Evolutionary conservation across 2,113 vertebrate species (phyloP).

Genomic region (Pantherophis guttatus): DNA sequence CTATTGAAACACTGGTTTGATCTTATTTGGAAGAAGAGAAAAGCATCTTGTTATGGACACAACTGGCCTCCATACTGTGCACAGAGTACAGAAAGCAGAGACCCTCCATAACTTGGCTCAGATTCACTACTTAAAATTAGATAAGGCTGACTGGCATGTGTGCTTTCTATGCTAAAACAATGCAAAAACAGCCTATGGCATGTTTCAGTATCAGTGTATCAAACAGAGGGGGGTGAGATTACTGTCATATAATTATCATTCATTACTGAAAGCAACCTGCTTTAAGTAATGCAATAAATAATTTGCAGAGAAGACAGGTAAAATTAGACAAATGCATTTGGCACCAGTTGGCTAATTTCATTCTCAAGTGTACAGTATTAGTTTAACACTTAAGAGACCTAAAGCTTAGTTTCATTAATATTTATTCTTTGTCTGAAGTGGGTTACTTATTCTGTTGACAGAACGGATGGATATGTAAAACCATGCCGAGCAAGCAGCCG

Average conservation of each 20-base stretch:
- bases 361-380: slow-evolving; percentile 25
- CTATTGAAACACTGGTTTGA: slow-evolving; percentile 20
- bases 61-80: fast-evolving
- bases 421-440: slow-evolving; percentile 42
- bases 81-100: neutral
- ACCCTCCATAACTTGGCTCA: neutral
- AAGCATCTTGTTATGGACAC: neutral
- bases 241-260: slow-evolving; percentile 37
- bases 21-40: neutral
- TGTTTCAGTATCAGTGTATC: slow-evolving; percentile 36
- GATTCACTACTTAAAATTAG: neutral
- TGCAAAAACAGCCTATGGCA: slow-evolving; percentile 1
- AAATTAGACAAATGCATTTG: slow-evolving; percentile 50
- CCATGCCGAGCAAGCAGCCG: slow-evolving; percentile 28
- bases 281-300: slow-evolving; percentile 47
- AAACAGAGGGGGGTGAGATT: slow-evolving; percentile 16
- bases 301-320: slow-evolving; percentile 36
- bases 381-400: slow-evolving; percentile 36
- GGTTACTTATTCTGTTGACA: slow-evolving; percentile 47
- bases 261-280: slow-evolving; percentile 39
- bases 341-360: slow-evolving; percentile 34
- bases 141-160: neutral
- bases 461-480: slow-evolving; percentile 50
- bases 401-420: slow-evolving; percentile 43
- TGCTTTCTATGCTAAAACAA: slow-evolving; percentile 5